Evolutionary conservation across 2,888 invertebrate genomes (phyloP), one percentile per base, ranked within the genome.

Genomic region (Idaea aversata): DNA sequence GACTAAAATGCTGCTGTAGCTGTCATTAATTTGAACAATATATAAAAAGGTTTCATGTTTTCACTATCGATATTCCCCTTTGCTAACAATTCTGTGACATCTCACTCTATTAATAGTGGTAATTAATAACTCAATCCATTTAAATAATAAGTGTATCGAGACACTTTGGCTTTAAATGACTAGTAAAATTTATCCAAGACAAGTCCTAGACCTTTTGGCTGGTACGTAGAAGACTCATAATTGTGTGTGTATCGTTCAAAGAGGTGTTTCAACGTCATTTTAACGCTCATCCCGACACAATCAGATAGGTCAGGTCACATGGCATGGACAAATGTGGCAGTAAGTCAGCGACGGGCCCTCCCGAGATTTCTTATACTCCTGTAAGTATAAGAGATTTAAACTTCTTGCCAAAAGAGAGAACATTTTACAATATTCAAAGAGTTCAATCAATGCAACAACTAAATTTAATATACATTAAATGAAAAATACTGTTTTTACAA

Each of bases 271-370:
- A 68, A 74, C 75, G 72, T 35, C 60, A 69, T 76, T 69, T 79
- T 78, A 77, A 64, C 57, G 57, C 65, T 64, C 64, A 63, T 57
- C 68, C 64, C 66, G 65, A 64, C 69, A 73, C 70, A 74, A 89
- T 91, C 88, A 85, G 88, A 87, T 87, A 87, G 83, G 85, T 77
- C 77, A 82, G 87, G 87, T 86, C 87, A 83, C 84, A 82, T 84
- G 90, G 87, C 90, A 81, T 80, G 83, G 86, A 91, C 90, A 91
- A 91, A 92, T 91, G 88, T 77, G 86, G 74, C 80, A 76, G 87
- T 91, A 86, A 89, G 85, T 91, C 90, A 90, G 81, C 72, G 74
- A 66, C 70, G 66, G 67, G 77, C 73, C 79, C 84, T 81, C 86
- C 76, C 71, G 83, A 87, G 88, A 84, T 88, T 88, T 87, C 89